Conservation (phyloP, 2,113 vertebrate genomes). For the Oreochromis tanganicae region DNA sequence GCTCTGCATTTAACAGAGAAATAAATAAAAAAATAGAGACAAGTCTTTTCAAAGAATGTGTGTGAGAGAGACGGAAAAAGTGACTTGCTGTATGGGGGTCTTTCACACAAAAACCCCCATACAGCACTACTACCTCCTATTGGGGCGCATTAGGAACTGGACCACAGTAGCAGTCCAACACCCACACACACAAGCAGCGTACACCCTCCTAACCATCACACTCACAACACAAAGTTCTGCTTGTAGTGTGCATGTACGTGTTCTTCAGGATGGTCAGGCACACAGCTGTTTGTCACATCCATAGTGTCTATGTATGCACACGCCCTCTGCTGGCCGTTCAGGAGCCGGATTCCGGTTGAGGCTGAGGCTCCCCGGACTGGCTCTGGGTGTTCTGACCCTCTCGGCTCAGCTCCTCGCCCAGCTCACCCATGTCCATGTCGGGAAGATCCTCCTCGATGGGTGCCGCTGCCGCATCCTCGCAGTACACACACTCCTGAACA, state of each 20-base stretch:
- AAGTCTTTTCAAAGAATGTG: not conserved
- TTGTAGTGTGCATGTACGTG: not conserved
- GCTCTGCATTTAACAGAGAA: not conserved
- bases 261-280: not conserved
- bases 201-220: not conserved
- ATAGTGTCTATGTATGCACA: not conserved
- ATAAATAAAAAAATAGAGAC: not conserved
- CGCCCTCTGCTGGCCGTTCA: slow-evolving; percentile 19
- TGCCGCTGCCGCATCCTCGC: slow-evolving; percentile 66
- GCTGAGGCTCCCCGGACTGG: slow-evolving; percentile 33
- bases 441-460: slow-evolving; percentile 71
- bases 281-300: not conserved
- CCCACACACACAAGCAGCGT: not conserved
- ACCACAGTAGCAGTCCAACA: not conserved
- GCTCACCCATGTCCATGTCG: slow-evolving; percentile 75
- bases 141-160: not conserved
- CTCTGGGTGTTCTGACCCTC: slow-evolving; percentile 46
- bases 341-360: slow-evolving; percentile 19
- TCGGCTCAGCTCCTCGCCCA: slow-evolving; percentile 67
- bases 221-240: not conserved
- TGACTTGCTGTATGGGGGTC: not conserved
- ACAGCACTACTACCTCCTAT: not conserved
- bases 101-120: not conserved
- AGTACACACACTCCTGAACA: slow-evolving; percentile 84
- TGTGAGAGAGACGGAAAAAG: not conserved